Evolutionary conservation across 2,888 invertebrate genomes (phyloP), one percentile per base, ranked within the genome.

Genomic region (Nasonovia ribisnigri): DNA sequence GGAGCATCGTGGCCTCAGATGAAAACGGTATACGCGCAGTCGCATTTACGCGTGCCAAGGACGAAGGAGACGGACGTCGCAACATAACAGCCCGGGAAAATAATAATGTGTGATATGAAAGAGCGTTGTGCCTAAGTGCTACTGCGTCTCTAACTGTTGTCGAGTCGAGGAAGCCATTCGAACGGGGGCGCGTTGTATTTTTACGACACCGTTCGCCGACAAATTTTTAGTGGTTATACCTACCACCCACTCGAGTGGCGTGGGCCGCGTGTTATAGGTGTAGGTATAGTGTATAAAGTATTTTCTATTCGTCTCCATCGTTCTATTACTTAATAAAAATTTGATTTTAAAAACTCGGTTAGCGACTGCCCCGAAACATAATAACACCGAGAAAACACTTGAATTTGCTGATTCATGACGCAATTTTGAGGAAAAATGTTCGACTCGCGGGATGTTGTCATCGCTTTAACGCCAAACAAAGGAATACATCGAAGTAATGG

Each of bases 401-500:
- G 16, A 43, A 51, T 57, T 43, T 89, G 77, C 46, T 43, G 91
- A 84, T 43, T 77, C 77, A 77, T 26, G 54, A 26, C n/a, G 54
- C n/a, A n/a, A 57, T 91, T 84, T 84, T n/a, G 29, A 84, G 36
- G 46, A 86, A 86, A 86, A 86, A 91, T 57, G 26, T 91, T 36
- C 46, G 24, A 57, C 86, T 86, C 57, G 20, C 77, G n/a, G 46
- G 86, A n/a, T 24, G n/a, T 86, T 43, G 54, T 84, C 54, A 26
- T 54, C 84, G 42, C 54, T 43, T 57, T 43, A 46, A 57, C 84
- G 54, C 43, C 86, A 43, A 54, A 91, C 86, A 91, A 91, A 46
- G 46, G 86, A 86, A 86, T 91, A 84, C 57, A n/a, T 91, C 91
- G 86, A 57, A 46, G 46, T 91, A 91, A 91, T 91, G 91, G 91